phyloP scores from a whole-genome alignment of 1,140 invertebrate species.

The Sinella curviseta region DNA sequence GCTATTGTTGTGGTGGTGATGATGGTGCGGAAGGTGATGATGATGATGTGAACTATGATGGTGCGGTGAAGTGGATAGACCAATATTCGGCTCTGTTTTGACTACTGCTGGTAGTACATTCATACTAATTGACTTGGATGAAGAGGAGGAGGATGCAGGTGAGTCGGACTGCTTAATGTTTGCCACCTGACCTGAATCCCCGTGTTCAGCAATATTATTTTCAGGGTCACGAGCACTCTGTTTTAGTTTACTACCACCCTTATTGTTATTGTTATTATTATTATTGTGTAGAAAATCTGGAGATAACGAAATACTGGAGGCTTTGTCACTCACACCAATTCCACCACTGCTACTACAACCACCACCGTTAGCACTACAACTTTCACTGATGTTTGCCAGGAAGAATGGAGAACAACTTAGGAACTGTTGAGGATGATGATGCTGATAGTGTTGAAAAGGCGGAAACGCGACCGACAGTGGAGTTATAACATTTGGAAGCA shows the following conservation, averaged over 20 bases:
- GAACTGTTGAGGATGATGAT: background rate
- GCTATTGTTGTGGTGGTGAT: background rate
- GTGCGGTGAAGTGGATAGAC: background rate
- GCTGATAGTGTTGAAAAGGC: too few relatives aligned
- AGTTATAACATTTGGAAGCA: slow-evolving; percentile 18
- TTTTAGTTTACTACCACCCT: too few relatives aligned
- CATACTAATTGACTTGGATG: background rate
- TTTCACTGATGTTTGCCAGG: background rate
- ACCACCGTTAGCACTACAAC: too few relatives aligned
- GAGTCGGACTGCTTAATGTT: background rate
- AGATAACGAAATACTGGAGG: too few relatives aligned
- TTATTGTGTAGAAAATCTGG: too few relatives aligned
- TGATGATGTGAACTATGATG: background rate
- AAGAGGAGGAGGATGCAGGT: background rate
- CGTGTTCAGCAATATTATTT: too few relatives aligned
- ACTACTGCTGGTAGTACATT: background rate
- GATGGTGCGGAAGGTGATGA: background rate
- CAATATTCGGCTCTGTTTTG: slow-evolving; percentile 10
- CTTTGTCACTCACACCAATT: too few relatives aligned
- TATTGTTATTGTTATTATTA: too few relatives aligned
- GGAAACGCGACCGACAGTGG: background rate
- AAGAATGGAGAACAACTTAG: background rate
- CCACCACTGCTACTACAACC: too few relatives aligned
- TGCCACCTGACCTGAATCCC: too few relatives aligned
- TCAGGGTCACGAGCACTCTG: too few relatives aligned